Percentiles rank a stretch among this genome's conserved stretches.
Conservation (phyloP, 1,140 invertebrate species). For the Penaeus japonicus region DNA sequence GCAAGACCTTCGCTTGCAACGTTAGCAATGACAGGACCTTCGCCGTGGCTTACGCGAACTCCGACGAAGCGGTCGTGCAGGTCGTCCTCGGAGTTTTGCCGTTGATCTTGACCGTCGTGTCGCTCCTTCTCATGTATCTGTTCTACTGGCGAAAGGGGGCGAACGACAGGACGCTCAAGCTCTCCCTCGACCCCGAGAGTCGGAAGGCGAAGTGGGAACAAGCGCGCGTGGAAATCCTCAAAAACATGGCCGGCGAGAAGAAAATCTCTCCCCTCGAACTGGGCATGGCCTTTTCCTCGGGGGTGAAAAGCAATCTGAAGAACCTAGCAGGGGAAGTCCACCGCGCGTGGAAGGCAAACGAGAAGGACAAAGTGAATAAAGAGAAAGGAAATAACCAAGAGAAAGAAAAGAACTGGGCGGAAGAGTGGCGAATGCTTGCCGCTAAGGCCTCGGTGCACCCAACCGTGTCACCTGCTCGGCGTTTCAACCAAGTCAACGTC, state of each 20-base stretch:
- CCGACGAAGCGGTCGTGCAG: not conserved
- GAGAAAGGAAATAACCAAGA: not conserved
- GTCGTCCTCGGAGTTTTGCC: conserved; percentile 31
- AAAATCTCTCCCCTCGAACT: not conserved
- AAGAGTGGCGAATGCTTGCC: not conserved
- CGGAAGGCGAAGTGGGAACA: conserved; percentile 23
- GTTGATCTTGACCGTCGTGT: not conserved
- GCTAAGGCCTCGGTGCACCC: not conserved
- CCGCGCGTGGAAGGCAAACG: not conserved
- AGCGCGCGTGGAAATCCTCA: conserved; percentile 6
- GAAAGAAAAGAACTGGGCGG: not conserved
- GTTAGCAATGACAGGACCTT: conserved; percentile 25
- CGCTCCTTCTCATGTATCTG: conserved; percentile 13
- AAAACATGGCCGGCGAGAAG: not conserved
- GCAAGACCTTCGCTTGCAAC: conserved; percentile 27
- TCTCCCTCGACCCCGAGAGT: not conserved
- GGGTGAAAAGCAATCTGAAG: too few relatives aligned
- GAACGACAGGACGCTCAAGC: not conserved
- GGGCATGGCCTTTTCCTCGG: too few relatives aligned
- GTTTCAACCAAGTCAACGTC: not conserved
- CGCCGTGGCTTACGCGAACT: conserved; percentile 11
- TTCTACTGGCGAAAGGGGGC: conserved; percentile 32
- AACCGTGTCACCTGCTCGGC: not conserved
- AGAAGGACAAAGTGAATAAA: not conserved
- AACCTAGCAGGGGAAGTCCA: not conserved